phyloP scores from a whole-genome alignment of 1,140 invertebrate genomes.

The Drosophila orosa region DNA sequence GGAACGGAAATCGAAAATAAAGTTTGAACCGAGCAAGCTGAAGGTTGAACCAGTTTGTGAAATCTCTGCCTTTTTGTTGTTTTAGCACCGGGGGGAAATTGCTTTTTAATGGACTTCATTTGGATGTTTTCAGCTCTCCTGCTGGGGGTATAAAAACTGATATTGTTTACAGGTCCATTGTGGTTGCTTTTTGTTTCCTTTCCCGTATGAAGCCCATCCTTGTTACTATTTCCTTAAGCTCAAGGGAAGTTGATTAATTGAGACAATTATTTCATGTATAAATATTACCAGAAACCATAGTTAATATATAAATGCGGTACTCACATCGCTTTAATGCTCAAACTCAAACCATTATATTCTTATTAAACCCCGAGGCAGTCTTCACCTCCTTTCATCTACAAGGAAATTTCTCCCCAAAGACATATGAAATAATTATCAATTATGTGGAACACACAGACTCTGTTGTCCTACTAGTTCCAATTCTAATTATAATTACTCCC shows the following conservation, averaged over 20 bases:
- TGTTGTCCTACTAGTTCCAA: conserved; percentile 35
- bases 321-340: background rate
- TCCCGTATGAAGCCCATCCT: background rate
- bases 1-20: conserved; percentile 59
- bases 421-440: conserved; percentile 56
- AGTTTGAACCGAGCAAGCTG: conserved; percentile 45
- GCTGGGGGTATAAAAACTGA: conserved; percentile 25
- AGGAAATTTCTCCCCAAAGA: conserved; percentile 28
- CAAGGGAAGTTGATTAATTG: background rate
- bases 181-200: background rate
- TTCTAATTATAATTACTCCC: conserved; percentile 66
- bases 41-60: conserved; percentile 48
- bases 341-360: background rate
- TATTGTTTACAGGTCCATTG: conserved; percentile 8
- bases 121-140: conserved; percentile 20
- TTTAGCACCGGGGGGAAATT: conserved; percentile 47
- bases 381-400: conserved; percentile 16
- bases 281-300: background rate
- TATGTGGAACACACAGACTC: conserved; percentile 31
- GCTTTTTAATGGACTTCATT: conserved; percentile 61
- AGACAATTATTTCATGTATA: background rate
- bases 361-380: conserved; percentile 11
- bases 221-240: background rate
- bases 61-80: conserved; percentile 26
- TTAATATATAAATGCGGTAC: background rate